phyloP scores from a whole-genome alignment of 2,797 vertebrate species.

The Chelon labrosus region DNA sequence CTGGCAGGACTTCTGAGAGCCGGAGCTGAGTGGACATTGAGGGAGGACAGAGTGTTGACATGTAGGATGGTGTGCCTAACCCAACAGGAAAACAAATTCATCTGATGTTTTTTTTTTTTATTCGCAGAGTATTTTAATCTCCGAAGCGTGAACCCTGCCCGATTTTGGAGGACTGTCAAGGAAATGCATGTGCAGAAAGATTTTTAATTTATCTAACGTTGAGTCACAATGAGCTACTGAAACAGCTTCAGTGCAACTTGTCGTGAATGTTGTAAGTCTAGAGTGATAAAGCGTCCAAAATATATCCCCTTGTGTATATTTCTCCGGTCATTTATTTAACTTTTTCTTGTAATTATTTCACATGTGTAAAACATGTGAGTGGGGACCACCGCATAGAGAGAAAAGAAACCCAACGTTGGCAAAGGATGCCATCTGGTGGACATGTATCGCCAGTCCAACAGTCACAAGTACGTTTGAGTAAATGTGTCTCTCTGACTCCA shows the following conservation, averaged over 20 bases:
- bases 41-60: conserved; percentile 75
- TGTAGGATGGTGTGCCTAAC: conserved; percentile 46
- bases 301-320: background rate
- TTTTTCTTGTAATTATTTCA: background rate
- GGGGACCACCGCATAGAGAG: rapidly evolving
- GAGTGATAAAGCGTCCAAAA: background rate
- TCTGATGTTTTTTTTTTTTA: conserved; percentile 28
- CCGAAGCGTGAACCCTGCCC: conserved; percentile 1
- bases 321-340: background rate
- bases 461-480: background rate
- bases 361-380: background rate
- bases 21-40: conserved; percentile 56
- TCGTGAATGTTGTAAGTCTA: background rate
- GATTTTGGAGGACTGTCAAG: conserved; percentile 7
- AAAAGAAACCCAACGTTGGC: conserved; percentile 1
- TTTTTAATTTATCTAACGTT: background rate
- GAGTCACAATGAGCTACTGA: background rate
- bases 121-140: conserved; percentile 31
- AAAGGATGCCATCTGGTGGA: conserved; percentile 67
- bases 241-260: background rate
- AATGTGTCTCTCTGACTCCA: background rate
- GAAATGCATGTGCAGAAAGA: background rate
- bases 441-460: background rate
- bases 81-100: conserved; percentile 56
- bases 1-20: conserved; percentile 79